These are phyloP conservation scores for Patiria pectinifera DNA, from an alignment of 53 echinoderm and acorn worm genomes.

Conservation along the genomic window DNA sequence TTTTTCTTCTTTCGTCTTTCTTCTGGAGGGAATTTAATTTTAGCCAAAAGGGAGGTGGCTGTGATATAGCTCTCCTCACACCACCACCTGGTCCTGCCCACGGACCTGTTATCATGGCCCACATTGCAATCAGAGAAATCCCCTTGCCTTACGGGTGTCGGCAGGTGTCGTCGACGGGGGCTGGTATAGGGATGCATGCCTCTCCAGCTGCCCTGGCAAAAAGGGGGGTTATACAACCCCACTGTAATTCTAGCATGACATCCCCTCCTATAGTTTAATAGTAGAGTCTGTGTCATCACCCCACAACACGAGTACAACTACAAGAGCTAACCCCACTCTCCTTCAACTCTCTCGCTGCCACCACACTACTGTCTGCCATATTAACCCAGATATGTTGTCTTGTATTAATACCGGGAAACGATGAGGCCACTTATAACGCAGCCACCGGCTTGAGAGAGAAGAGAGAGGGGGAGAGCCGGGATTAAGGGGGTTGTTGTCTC, in stretches of 20 bases:
- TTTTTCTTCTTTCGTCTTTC: background rate
- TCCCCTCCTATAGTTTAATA: background rate
- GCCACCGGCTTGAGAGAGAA: background rate
- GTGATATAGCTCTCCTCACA: conserved; percentile 23
- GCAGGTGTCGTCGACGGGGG: conserved; percentile 36
- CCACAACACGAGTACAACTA: background rate
- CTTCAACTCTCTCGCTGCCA: background rate
- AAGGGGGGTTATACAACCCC: background rate
- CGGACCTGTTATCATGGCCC: conserved; percentile 46
- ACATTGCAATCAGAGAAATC: conserved; percentile 51
- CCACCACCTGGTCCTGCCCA: conserved; percentile 28
- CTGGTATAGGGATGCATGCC: background rate
- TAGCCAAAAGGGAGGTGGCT: conserved; percentile 31
- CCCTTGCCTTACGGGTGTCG: conserved; percentile 42
- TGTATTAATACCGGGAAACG: conserved; percentile 39
- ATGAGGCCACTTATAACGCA: conserved; percentile 16
- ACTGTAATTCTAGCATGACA: conserved; percentile 57
- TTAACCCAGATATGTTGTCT: conserved; percentile 55
- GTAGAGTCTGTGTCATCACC: background rate
- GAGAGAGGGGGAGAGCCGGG: background rate
- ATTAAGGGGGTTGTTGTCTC: background rate
- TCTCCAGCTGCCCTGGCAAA: conserved; percentile 8
- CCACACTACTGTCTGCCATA: conserved; percentile 25
- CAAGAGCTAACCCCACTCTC: background rate
- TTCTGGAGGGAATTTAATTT: background rate